Evolutionary conservation across 2,113 vertebrate genomes (phyloP), one percentile per base, ranked within the genome.

Genomic region (Bettongia penicillata): DNA sequence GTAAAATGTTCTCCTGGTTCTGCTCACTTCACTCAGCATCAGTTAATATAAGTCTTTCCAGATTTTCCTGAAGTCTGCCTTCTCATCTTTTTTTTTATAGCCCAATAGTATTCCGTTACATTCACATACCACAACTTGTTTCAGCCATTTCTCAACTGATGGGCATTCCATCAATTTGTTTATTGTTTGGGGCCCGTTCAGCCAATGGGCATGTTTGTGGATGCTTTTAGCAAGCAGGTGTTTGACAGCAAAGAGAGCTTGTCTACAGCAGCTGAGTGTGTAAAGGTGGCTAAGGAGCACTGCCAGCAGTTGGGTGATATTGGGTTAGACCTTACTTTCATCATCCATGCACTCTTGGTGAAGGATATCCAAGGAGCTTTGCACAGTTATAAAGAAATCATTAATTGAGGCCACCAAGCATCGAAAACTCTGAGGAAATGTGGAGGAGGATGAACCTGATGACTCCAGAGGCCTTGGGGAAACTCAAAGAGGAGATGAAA

Each of bases 191-290:
- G 99, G n/a, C 99, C 12, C 98, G 99, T n/a, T 99, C 99, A 0
- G 99, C 99, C 96, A n/a, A 99, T 99, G 98, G 99, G 97, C 97
- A 99, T 99, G 99, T 99, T 99, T n/a, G 99, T 99, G 31, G 99
- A 99, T 3, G 99, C 99, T n/a, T 99, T 99, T 97, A 99, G 99
- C 98, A 99, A 99, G 96, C 99, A 99, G 98, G 99, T 99, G 43
- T 99, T 99, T 52, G 99, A 99, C 93, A 99, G 99, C 96, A 99
- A 99, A 96, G 99, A 99, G 98, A 99, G 99, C 97, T 99, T 99
- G 97, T 99, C 99, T 0, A 99, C 99, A 0, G 99, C 99, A 0
- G 99, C 99, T 0, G 99, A 99, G 93, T 99, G 99, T 0, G 99
- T 99, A 0, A 99, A 99, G 97, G 99, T 99, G 94, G 99, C 99